phyloP scores from a whole-genome alignment of 2,113 vertebrate genomes.

The Tautogolabrus adspersus region DNA sequence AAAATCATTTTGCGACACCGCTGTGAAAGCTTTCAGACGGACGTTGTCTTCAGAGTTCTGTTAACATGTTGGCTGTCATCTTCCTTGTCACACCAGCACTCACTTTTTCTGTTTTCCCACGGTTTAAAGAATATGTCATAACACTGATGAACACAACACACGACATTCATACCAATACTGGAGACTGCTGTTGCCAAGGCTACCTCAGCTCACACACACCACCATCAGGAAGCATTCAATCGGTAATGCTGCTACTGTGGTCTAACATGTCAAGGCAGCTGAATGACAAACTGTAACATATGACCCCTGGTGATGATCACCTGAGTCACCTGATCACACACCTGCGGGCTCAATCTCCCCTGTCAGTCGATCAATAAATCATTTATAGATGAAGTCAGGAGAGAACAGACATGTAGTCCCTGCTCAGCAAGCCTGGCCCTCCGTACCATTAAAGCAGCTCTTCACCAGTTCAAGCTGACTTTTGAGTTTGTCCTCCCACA shows the following conservation, averaged over 20 bases:
- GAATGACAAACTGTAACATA: slow-evolving; percentile 37
- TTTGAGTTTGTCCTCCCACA: slow-evolving; percentile 41
- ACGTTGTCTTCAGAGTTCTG: slow-evolving; percentile 48
- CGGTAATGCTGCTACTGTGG: slow-evolving; percentile 31
- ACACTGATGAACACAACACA: slow-evolving; percentile 36
- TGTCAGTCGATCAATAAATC: slow-evolving; percentile 53
- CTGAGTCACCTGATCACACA: slow-evolving; percentile 22
- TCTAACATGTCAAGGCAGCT: slow-evolving; percentile 17
- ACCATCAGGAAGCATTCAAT: slow-evolving; percentile 35
- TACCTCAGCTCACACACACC: background rate
- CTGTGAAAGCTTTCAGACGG: slow-evolving; percentile 45
- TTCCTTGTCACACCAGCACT: slow-evolving; percentile 25
- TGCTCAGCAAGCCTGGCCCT: slow-evolving; percentile 32
- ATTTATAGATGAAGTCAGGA: slow-evolving; percentile 37
- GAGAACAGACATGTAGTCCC: slow-evolving; percentile 34
- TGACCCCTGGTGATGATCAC: slow-evolving; percentile 36
- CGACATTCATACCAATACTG: slow-evolving; percentile 44
- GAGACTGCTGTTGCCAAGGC: background rate
- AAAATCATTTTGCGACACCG: slow-evolving; percentile 38
- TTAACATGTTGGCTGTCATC: slow-evolving; percentile 44
- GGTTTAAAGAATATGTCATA: slow-evolving; percentile 22
- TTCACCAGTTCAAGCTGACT: slow-evolving; percentile 21
- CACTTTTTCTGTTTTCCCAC: slow-evolving; percentile 25
- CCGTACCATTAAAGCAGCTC: slow-evolving; percentile 28
- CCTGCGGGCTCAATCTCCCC: background rate